Conservation (phyloP, 2,888 invertebrate species). For the Rhimphoctona megacephalus region DNA sequence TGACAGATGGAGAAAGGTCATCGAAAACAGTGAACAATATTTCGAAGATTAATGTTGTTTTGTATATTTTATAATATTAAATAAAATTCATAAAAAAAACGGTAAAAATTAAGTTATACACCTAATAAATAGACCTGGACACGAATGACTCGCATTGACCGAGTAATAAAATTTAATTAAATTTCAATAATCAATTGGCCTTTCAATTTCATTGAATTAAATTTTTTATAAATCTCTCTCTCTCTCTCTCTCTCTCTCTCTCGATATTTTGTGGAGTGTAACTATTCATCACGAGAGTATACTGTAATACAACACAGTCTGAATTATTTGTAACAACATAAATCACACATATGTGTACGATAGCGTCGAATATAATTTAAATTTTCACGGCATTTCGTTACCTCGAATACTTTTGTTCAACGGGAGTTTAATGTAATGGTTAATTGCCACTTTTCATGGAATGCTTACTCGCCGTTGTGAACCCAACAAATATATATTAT, state of each 20-base stretch:
- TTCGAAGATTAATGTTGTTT: no score
- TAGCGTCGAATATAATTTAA: conserved; percentile 15
- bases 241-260: background rate
- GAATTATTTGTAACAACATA: background rate
- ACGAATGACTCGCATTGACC: no score
- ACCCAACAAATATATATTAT: background rate
- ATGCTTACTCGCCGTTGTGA: background rate
- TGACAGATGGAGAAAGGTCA: no score
- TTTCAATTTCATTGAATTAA: background rate
- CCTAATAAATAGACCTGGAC: background rate
- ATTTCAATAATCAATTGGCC: background rate
- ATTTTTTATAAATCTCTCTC: background rate
- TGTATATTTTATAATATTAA: no score
- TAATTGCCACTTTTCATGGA: conserved; percentile 45
- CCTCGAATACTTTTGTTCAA: conserved; percentile 31
- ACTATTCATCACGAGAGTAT: background rate
- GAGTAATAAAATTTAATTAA: background rate
- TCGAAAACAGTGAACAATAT: no score
- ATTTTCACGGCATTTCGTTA: conserved; percentile 40
- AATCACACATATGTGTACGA: background rate
- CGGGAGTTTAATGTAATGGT: conserved; percentile 34
- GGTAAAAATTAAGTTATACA: no score
- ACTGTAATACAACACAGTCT: conserved; percentile 6
- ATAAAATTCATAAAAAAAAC: no score
- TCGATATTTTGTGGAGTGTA: background rate